Base-by-base conservation (phyloP, 2,888 invertebrate species). In the Anoncus sp. region DNA sequence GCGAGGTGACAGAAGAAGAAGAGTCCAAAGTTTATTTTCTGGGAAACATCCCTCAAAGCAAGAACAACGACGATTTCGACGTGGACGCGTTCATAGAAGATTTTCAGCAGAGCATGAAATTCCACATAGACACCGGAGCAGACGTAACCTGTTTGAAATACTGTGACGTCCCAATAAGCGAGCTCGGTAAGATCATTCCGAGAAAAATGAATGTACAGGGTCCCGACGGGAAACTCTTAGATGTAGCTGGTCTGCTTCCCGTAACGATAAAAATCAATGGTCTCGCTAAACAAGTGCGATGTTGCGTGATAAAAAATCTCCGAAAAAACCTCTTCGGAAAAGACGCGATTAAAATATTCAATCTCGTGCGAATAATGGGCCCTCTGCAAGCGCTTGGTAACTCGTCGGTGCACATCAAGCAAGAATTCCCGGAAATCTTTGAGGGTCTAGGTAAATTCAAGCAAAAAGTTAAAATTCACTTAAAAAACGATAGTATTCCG, bases 401-500 rank as follows among this genome's bases (percentile, higher is more conserved):
- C n/a, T 51, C 38, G 12, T 22, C 51, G 6, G 43, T 62, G n/a
- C 16, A 72, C 22, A 18, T 60, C n/a, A 27, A 43, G 27, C 40
- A 16, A 6, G 55, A 71, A 63, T 76, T 55, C 24, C 47, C 76
- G 12, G 14, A 47, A 16, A 49, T 77, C 22, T 83, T 82, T 60
- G 51, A 79, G 62, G 81, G 81, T 31, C 73, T 83, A 45, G 84
- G 83, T 10, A 80, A 80, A 67, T 74, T 81, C 65, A 69, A 79
- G 47, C 66, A 75, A 53, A 51, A 81, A 65, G 84, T 85, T 66
- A 63, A 63, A 14, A 86, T 86, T n/a, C 63, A 81, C 60, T 35
- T 87, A 14, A 81, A 47, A 77, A 62, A 78, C n/a, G 82, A 84
- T n/a, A 83, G 85, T n/a, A 57, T 62, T 27, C 87, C 88, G 4